Evolutionary conservation across 1,140 invertebrate genomes (phyloP).

Genomic region (Gerris buenoi): DNA sequence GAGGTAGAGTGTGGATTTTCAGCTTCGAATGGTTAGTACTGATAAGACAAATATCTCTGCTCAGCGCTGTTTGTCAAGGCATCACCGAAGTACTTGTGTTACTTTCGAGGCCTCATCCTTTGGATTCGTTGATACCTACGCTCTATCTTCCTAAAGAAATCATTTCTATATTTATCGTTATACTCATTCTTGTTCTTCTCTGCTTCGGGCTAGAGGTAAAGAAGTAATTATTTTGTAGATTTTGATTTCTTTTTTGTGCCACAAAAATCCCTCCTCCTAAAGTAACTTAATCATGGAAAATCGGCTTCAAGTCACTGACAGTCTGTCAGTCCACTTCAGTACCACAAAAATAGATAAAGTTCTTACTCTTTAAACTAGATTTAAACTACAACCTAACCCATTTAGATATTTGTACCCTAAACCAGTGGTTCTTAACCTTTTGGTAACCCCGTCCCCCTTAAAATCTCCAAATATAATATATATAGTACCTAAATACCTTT

Average conservation of each 20-base stretch:
- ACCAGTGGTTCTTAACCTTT: too few species aligned
- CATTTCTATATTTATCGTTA: neutral
- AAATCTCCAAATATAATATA: too few species aligned
- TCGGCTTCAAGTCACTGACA: neutral
- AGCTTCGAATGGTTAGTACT: neutral
- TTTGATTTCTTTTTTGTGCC: too few species aligned
- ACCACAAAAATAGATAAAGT: neutral
- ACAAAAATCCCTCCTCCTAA: too few species aligned
- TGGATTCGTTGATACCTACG: neutral
- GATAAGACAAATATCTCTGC: neutral
- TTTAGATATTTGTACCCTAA: neutral
- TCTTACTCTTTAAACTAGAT: neutral
- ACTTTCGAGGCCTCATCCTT: neutral
- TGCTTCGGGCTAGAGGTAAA: neutral
- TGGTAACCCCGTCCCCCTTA: too few species aligned
- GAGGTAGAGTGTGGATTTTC: neutral
- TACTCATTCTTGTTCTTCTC: neutral
- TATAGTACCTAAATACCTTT: too few species aligned
- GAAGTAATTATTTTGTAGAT: neutral
- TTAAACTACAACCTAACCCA: neutral
- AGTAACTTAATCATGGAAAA: neutral
- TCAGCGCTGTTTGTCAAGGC: neutral
- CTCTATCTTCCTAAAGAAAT: neutral
- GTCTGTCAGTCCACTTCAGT: neutral
- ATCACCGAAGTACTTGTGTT: neutral